Evolutionary conservation across 1,140 invertebrate genomes (phyloP), one percentile per base, ranked within the genome.

Genomic region (Drosophila sucinea): DNA sequence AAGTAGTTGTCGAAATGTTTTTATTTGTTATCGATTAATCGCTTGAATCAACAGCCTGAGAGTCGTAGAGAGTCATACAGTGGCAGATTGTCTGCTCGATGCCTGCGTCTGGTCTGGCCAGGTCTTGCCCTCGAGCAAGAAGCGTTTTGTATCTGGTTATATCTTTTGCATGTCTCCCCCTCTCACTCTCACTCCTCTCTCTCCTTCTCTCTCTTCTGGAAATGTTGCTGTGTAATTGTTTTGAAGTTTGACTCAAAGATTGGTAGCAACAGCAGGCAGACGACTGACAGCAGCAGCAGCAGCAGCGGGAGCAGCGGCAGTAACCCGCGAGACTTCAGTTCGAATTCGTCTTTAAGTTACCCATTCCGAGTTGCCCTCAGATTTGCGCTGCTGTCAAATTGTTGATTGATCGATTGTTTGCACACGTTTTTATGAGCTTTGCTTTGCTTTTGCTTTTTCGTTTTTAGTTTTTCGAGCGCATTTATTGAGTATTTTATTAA

Each of bases 21-120:
- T 90, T 87, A 87, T 90, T 90, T 90, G 87, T 90, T 90, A 90
- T 90, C 87, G 87, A 90, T 90, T 90, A 90, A 90, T 87, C 83
- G 87, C 87, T 90, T 87, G 83, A 81, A 77, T 87, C 84, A 72
- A 89, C 83, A 89, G 68, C 66, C 73, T 51, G 51, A 30, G 30
- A 62, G 41, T 47, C 57, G 62, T 61, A 57, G 70, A 64, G 57
- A 51, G 65, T 71, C 44, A 57, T 70, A 71, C 79, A 71, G 79
- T 79, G 76, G 76, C 79, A 83, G 80, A 56, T 78, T 74, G 70
- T 67, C 58, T 69, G 68, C 38, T 17, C 4, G n/a, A 7, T 60
- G 33, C 30, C 30, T 23, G 38, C 60, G 7, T 62, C 11, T 27
- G 35, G 27, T 51, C 35, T 7, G 57, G 4, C 1, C 17, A 23